A percentile compares a stretch with the other conserved stretches of the same genome.
Conservation (phyloP, 2,888 invertebrate species). For the Idaea aversata region DNA sequence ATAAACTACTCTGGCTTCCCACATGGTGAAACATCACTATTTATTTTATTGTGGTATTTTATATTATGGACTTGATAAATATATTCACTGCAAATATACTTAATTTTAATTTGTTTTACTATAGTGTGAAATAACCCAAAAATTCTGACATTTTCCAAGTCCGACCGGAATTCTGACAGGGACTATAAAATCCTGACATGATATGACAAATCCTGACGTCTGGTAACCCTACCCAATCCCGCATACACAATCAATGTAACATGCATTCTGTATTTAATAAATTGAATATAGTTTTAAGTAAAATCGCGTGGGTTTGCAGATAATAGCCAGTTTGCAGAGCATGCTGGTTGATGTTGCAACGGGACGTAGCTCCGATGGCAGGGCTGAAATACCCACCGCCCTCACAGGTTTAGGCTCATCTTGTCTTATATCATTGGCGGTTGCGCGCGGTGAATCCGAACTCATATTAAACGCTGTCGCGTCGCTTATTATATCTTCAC, state of each 20-base stretch:
- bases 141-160: too few species aligned
- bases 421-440: constrained; percentile 93
- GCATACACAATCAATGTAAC: not conserved
- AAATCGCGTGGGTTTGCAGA: constrained; percentile 55
- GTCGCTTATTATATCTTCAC: constrained; percentile 92
- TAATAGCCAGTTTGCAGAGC: constrained; percentile 89
- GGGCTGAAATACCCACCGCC: constrained; percentile 80
- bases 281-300: not conserved
- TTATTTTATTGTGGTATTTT: too few species aligned
- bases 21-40: too few species aligned
- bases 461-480: constrained; percentile 92
- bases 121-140: too few species aligned
- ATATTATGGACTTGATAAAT: too few species aligned
- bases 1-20: too few species aligned
- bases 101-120: too few species aligned
- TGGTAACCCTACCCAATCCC: not conserved
- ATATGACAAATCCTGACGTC: too few species aligned
- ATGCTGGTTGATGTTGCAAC: constrained; percentile 91
- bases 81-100: too few species aligned
- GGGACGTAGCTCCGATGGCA: constrained; percentile 64
- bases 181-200: too few species aligned
- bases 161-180: too few species aligned
- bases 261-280: not conserved
- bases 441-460: constrained; percentile 96
- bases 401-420: constrained; percentile 95